Evolutionary conservation across 2,113 vertebrate genomes (phyloP), one percentile per base, ranked within the genome.

Genomic region (Halichoeres trimaculatus): DNA sequence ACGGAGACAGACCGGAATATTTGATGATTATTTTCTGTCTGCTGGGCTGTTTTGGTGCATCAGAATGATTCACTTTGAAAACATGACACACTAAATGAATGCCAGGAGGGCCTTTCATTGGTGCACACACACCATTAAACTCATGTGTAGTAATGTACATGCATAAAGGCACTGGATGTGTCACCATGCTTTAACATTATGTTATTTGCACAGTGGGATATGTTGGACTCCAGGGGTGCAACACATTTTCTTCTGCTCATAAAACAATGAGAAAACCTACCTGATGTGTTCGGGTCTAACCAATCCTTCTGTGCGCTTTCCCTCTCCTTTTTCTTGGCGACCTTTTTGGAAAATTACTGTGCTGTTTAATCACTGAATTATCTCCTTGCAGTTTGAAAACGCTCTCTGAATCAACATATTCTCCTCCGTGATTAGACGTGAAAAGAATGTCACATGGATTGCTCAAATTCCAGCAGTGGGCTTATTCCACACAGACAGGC

Each of bases 391-490:
- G 24, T 43, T 56, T 66, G 52, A 77, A 80, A 67, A 71, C 50
- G 58, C 23, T 53, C 43, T 78, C 62, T 72, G 59, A 81, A 75
- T 79, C 63, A 75, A 45, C 58, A 43, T 19, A 5, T 36, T 34
- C 61, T 78, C 14, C 48, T 50, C 52, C 78, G 35, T 81, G 75
- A 81, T 76, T 74, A 74, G 65, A 82, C 55, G 43, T 52, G 57
- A 85, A 62, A 74, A 61, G 54, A 81, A 80, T 81, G 65, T 84
- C 71, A 52, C 50, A 78, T 78, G 79, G 62, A 86, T 80, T 72
- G 36, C 65, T 65, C 57, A 71, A 77, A 84, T 84, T 60, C 76
- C 73, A 79, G 36, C n/a, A 54, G 61, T 71, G 66, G 68, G 74
- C 38, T 82, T 76, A 57, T 80, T 74, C 87, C 51, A 59, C 80